Conservation (phyloP, 2,113 vertebrate genomes). For the Capreolus pygargus region DNA sequence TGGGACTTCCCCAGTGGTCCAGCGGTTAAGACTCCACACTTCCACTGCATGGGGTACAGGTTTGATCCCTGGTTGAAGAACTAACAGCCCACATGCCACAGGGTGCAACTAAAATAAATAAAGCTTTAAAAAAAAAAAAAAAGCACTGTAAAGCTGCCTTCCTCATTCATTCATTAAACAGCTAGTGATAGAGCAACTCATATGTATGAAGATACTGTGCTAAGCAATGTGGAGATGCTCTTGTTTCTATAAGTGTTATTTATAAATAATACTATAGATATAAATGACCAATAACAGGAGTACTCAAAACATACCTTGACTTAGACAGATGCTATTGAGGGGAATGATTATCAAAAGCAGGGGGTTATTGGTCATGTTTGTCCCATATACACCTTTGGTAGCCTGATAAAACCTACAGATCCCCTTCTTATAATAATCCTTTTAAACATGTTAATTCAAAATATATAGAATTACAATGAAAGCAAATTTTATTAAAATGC, state of each 20-base stretch:
- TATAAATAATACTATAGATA: neutral
- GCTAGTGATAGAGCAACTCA: neutral
- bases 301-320: neutral
- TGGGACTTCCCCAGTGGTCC: neutral
- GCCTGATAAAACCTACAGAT: neutral
- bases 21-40: neutral
- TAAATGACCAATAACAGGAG: neutral
- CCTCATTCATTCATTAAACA: neutral
- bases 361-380: neutral
- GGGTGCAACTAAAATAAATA: neutral
- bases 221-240: neutral
- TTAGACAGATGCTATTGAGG: neutral
- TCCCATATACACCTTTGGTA: neutral
- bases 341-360: neutral
- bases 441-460: slow-evolving; percentile 23
- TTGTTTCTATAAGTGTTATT: neutral
- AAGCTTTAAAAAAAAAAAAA: neutral
- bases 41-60: neutral
- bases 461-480: neutral
- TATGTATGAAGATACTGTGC: neutral
- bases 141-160: neutral
- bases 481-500: neutral
- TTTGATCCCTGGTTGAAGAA: neutral
- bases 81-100: neutral
- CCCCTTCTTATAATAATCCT: neutral